Conservation (phyloP, 2,888 invertebrate genomes). For the Horisme vitalbata region DNA sequence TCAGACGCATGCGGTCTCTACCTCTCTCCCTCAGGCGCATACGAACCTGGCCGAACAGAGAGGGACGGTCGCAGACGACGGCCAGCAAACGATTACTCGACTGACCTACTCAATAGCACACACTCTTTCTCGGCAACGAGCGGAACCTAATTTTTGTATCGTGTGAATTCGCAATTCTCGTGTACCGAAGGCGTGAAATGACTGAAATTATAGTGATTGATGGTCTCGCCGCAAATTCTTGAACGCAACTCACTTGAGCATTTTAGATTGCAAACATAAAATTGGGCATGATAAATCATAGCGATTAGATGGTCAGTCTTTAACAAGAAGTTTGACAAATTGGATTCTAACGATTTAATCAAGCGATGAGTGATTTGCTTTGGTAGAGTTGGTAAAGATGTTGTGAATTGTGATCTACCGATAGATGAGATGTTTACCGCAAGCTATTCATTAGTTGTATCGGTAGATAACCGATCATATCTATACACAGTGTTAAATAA, state of each 20-base stretch:
- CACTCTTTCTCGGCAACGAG: slow-evolving; percentile 83
- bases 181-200: slow-evolving; percentile 61
- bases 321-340: slow-evolving; percentile 35
- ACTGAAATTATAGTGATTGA: slow-evolving; percentile 47
- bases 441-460: slow-evolving; percentile 11
- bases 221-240: slow-evolving; percentile 37
- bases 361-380: slow-evolving; percentile 16
- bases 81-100: slow-evolving; percentile 78
- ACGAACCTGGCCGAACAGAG: slow-evolving; percentile 30
- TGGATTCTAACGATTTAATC: slow-evolving; percentile 18
- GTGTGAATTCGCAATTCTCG: slow-evolving; percentile 69
- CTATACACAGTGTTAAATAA: neutral
- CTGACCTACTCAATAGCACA: slow-evolving; percentile 80
- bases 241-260: slow-evolving; percentile 32
- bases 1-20: slow-evolving; percentile 61
- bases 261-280: slow-evolving; percentile 22
- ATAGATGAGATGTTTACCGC: slow-evolving; percentile 17
- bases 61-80: slow-evolving; percentile 59
- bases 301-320: slow-evolving; percentile 23
- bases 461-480: neutral
- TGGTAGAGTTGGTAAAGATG: slow-evolving; percentile 1
- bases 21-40: slow-evolving; percentile 42
- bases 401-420: slow-evolving; percentile 3
- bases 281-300: slow-evolving; percentile 30
- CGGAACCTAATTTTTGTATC: slow-evolving; percentile 80